Evolutionary conservation across 2,797 vertebrate genomes (phyloP), one percentile per base, ranked within the genome.

Genomic region (Manis javanica): DNA sequence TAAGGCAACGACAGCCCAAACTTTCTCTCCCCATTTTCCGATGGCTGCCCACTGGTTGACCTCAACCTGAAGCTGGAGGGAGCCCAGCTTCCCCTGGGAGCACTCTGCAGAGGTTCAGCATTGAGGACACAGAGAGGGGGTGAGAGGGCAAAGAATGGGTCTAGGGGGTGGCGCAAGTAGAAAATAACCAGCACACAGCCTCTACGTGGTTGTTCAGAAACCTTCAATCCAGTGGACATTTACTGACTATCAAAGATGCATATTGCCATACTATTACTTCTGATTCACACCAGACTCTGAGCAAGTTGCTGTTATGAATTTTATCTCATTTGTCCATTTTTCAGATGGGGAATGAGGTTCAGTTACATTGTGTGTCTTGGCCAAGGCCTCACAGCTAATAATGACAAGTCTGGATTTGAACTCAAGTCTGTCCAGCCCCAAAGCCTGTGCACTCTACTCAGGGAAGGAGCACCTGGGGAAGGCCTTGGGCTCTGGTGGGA

Each of bases 251-350:
- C 24, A 66, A 82, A 77, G 49, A 63, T 31, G 23, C 12, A 57
- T 3, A 0, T n/a, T 93, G 14, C 55, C 11, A 57, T 72, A 91
- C 42, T 66, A 71, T 26, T 63, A 84, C 59, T 77, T 78, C 42
- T 87, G n/a, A 59, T 72, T 72, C 26, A 74, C 13, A 59, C 29
- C 68, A 95, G 42, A 90, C 29, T 46, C 51, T n/a, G 63, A 74
- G 34, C 51, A 74, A 72, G 63, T 7, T 69, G 95, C 69, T 71
- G 14, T 29, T 81, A 71, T 1, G 8, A 29, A 31, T 0, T 9
- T 64, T 21, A 42, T 31, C 63, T 93, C 37, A 87, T 63, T 77
- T 81, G 63, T 26, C 34, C 79, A 81, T 77, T 93, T 92, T 82
- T 34, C 11, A 74, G 23, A 78, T 77, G 39, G 49, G 13, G 9